Evolutionary conservation across 2,113 vertebrate species (phyloP).

Genomic region (Marmota monax): DNA sequence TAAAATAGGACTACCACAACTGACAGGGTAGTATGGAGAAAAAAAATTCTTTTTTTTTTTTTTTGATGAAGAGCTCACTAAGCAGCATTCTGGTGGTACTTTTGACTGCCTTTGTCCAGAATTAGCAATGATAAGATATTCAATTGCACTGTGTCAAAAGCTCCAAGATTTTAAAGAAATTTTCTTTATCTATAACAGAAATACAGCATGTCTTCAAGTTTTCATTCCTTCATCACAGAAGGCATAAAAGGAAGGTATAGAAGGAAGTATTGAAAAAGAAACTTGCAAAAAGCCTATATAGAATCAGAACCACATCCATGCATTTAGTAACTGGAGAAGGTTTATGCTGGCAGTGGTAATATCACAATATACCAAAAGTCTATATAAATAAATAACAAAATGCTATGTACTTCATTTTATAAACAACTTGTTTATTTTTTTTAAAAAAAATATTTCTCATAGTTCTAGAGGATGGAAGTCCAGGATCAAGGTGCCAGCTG

Average conservation of each 20-base stretch:
- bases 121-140: neutral
- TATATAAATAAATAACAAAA: neutral
- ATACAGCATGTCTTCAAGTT: neutral
- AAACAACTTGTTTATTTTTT: neutral
- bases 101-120: neutral
- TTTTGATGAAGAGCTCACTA: neutral
- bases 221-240: neutral
- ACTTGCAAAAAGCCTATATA: neutral
- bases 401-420: neutral
- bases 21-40: conserved; percentile 12
- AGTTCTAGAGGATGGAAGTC: neutral
- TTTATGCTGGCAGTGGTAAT: neutral
- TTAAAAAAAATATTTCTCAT: neutral
- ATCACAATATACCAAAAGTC: neutral
- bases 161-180: neutral
- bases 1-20: conserved; percentile 56
- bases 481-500: neutral
- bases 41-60: neutral
- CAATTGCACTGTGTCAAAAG: conserved; percentile 10
- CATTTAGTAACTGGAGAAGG: conserved; percentile 19
- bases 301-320: neutral
- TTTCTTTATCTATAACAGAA: neutral
- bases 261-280: neutral
- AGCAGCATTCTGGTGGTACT: neutral
- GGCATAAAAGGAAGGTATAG: neutral